phyloP scores from a whole-genome alignment of 2,888 invertebrate species.

The Troides helena region DNA sequence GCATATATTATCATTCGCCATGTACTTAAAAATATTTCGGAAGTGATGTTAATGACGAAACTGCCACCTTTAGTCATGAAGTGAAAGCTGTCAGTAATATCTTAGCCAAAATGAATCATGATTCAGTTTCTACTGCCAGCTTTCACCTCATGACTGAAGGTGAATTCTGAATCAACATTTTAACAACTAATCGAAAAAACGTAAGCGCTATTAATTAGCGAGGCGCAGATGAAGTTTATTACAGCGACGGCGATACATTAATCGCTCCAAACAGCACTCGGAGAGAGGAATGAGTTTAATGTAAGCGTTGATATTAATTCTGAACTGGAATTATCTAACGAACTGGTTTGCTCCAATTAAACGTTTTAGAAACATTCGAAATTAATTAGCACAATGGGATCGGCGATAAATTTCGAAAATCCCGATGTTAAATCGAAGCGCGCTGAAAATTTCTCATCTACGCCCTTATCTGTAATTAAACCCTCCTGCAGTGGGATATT shows the following conservation, averaged over 20 bases:
- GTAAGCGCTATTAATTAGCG: background rate
- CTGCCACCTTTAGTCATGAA: no score
- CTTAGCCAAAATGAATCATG: no score
- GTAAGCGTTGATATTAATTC: slow-evolving; percentile 44
- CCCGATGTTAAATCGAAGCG: slow-evolving; percentile 33
- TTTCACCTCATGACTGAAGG: no score
- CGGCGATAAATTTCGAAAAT: slow-evolving; percentile 57
- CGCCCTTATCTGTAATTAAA: slow-evolving; percentile 33
- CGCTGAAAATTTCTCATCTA: slow-evolving; percentile 31
- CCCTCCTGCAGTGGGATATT: slow-evolving; percentile 30
- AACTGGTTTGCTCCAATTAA: slow-evolving; percentile 57
- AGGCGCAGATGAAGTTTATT: background rate
- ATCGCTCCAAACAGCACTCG: slow-evolving; percentile 27
- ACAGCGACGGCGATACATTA: slow-evolving; percentile 11
- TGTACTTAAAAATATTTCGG: no score
- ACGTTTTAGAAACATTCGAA: slow-evolving; percentile 60
- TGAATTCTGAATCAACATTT: background rate
- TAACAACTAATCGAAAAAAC: background rate
- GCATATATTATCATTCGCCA: no score
- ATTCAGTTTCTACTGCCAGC: no score
- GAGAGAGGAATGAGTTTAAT: slow-evolving; percentile 34
- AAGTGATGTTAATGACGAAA: no score
- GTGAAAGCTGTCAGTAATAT: no score
- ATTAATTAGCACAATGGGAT: slow-evolving; percentile 65
- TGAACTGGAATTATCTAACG: slow-evolving; percentile 50